A percentile compares a stretch with the other conserved stretches of the same genome.
These are phyloP conservation scores for Mixornis gularis DNA, from an alignment of 2,113 vertebrate genomes.

Conservation along the genomic window DNA sequence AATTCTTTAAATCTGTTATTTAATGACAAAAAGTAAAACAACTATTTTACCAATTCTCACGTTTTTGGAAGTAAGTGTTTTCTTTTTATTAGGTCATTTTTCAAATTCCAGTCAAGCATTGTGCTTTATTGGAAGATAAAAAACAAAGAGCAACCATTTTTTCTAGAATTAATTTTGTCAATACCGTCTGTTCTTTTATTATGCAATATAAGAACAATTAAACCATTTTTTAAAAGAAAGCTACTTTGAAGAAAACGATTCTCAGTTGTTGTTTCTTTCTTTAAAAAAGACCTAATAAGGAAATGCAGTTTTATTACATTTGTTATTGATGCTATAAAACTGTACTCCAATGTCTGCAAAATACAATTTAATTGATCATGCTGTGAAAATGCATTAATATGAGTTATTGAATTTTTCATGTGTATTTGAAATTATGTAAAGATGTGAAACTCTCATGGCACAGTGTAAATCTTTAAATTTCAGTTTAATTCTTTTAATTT, in stretches of 20 bases:
- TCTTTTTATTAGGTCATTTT: conserved; percentile 53
- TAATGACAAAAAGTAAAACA: not conserved
- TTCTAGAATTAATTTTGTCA: conserved; percentile 67
- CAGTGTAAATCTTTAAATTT: conserved; percentile 48
- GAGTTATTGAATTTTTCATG: conserved; percentile 69
- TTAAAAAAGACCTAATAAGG: conserved; percentile 56
- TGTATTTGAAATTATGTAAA: conserved; percentile 67
- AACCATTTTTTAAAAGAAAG: conserved; percentile 61
- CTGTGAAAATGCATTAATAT: conserved; percentile 67
- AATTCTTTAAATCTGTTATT: not conserved
- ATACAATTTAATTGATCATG: conserved; percentile 68
- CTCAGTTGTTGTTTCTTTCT: not conserved
- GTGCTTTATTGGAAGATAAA: conserved; percentile 62
- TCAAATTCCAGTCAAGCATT: conserved; percentile 53
- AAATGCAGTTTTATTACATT: conserved; percentile 67
- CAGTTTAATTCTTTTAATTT: conserved; percentile 54
- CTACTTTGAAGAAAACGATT: conserved; percentile 53
- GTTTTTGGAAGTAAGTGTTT: conserved; percentile 33
- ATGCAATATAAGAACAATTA: conserved; percentile 68
- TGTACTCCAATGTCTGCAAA: conserved; percentile 59
- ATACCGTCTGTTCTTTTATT: conserved; percentile 69
- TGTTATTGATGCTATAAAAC: conserved; percentile 71
- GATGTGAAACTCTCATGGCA: conserved; percentile 40
- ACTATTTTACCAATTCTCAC: conserved; percentile 2
- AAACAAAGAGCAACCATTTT: not conserved